A percentile compares a stretch with the other conserved stretches of the same genome.
Conservation (phyloP, 2,113 vertebrate species). For the Cyprinodon variegatus region DNA sequence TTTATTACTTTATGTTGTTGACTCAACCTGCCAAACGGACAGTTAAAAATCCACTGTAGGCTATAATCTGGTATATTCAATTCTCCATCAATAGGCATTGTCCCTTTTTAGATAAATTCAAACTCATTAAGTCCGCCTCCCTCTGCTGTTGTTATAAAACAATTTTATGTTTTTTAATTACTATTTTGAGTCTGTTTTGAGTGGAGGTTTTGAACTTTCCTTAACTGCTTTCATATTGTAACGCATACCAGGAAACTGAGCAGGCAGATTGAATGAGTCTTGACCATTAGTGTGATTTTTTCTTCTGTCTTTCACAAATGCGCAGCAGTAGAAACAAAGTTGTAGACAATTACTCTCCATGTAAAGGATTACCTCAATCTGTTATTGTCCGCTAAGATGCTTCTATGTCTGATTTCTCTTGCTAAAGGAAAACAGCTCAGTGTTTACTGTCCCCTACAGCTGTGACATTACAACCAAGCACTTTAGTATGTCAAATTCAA, state of each 20-base stretch:
- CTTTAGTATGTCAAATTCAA: no score
- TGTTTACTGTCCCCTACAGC: not conserved
- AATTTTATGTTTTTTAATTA: not conserved
- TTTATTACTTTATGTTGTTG: no score
- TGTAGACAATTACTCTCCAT: not conserved
- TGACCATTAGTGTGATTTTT: conserved; percentile 25
- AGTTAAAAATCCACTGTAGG: no score
- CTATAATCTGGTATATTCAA: no score
- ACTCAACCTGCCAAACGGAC: no score
- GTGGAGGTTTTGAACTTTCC: conserved; percentile 19
- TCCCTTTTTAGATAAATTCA: no score
- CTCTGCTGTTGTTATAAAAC: conserved; percentile 12
- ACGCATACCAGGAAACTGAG: conserved; percentile 5
- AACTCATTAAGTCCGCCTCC: conserved; percentile 7
- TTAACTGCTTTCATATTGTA: conserved; percentile 2
- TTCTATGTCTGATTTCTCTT: not conserved
- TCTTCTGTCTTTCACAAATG: conserved; percentile 2
- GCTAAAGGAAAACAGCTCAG: conserved; percentile 2
- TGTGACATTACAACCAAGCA: not conserved
- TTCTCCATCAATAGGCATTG: no score
- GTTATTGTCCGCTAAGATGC: not conserved
- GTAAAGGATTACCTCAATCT: not conserved
- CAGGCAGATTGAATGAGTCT: conserved; percentile 18
- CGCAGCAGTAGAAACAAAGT: not conserved
- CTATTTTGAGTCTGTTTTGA: conserved; percentile 7